phyloP scores from a whole-genome alignment of 2,888 invertebrate species.

The Alitta virens region DNA sequence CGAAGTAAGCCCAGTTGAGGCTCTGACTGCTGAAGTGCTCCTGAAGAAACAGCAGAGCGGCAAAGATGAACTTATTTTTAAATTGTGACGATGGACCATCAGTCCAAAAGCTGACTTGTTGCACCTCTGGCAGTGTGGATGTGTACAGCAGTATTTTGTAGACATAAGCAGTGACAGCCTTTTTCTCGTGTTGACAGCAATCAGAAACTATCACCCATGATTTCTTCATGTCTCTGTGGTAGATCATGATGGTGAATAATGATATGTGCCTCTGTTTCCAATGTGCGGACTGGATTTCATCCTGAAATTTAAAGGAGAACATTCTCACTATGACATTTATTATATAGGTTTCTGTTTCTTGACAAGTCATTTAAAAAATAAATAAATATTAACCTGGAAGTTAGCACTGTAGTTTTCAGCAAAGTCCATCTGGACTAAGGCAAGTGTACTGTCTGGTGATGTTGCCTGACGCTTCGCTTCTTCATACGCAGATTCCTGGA shows the following conservation, averaged over 20 bases:
- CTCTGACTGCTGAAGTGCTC: background rate
- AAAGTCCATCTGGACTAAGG: conserved; percentile 16
- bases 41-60: no score
- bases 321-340: no score
- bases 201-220: conserved; percentile 12
- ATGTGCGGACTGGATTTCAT: conserved; percentile 16
- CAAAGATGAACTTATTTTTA: conserved; percentile 15
- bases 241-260: conserved; percentile 13
- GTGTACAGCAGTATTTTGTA: conserved; percentile 2
- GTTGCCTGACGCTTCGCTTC: background rate
- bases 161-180: conserved; percentile 10
- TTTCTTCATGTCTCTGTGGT: conserved; percentile 1
- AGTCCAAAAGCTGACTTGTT: conserved; percentile 12
- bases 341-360: no score
- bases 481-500: conserved; percentile 6
- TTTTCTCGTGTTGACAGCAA: conserved; percentile 12
- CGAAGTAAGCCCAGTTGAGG: conserved; percentile 11
- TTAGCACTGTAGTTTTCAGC: conserved; percentile 10
- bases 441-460: background rate
- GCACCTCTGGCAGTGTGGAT: conserved; percentile 2
- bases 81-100: conserved; percentile 17
- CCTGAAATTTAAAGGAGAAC: no score
- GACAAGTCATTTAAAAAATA: no score
- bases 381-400: no score
- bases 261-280: conserved; percentile 14